These are phyloP conservation scores for Triops longicaudatus DNA, from an alignment of 1,140 invertebrate species.

Conservation along the genomic window DNA sequence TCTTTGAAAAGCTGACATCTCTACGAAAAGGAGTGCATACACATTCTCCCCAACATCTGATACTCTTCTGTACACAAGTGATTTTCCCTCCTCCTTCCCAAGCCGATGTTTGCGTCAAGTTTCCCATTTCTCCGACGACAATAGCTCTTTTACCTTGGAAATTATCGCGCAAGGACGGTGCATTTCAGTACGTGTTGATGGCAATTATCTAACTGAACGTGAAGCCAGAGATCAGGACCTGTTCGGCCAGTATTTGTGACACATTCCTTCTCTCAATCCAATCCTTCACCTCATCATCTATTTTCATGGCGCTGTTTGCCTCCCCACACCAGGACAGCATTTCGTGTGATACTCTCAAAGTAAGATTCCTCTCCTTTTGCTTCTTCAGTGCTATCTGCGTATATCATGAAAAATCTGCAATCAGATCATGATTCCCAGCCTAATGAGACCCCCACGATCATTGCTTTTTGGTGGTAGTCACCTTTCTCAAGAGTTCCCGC, in stretches of 20 bases:
- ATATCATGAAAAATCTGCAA: background rate
- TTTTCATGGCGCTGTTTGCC: background rate
- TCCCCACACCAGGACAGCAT: background rate
- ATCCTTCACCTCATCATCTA: background rate
- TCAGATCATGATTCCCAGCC: background rate
- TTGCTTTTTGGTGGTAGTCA: background rate
- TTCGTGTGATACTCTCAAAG: conserved; percentile 12
- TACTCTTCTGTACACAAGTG: background rate
- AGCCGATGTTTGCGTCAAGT: background rate
- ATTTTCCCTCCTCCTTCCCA: background rate
- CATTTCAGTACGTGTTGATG: background rate
- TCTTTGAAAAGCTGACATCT: background rate
- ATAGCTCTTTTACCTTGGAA: background rate
- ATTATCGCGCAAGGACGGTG: background rate
- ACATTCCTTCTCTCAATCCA: background rate
- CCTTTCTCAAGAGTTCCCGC: background rate
- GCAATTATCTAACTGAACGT: background rate
- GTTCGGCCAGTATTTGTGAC: background rate
- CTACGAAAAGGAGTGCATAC: background rate
- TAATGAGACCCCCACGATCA: conserved; percentile 9
- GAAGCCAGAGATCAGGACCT: background rate
- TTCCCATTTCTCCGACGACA: background rate
- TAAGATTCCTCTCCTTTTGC: background rate
- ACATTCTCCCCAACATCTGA: background rate
- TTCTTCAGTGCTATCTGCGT: background rate